Base-by-base conservation (phyloP, 1,140 invertebrate genomes). In the Microplitis mediator region DNA sequence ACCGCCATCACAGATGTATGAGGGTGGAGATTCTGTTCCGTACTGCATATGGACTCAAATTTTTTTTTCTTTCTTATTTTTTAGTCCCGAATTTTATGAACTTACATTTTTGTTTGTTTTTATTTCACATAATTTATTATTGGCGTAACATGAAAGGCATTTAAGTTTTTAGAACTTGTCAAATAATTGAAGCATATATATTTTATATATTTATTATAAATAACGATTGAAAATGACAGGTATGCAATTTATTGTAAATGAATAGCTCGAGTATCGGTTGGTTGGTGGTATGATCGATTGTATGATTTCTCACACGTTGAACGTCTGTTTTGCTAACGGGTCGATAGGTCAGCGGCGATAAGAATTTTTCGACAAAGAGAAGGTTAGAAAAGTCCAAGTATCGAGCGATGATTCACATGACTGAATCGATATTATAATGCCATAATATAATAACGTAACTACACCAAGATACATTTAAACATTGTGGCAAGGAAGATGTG, bases 1-100 rank as follows among this genome's bases (percentile, higher is more conserved):
- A 86, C 78, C 78, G 71, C 81, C 79, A 80, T 83, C 78, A 79
- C 75, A 65, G 79, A 78, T 74, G 72, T 67, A 77, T 60, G 78
- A 81, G 79, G 79, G 81, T 81, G 77, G 74, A 81, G 77, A 81
- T 81, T 86, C 51, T 71, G 71, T 68, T 56, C 64, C 32, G 51
- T 45, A 45, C 39, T 45, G 39, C 39, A 45, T 45, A 66, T 54
- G 32, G 13, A 13, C 34, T 36, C 39, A 23, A 8, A 23, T 3
- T 56, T 16, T 64, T 32, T 32, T 9, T 23, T 13, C 1, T 23
- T 11, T 5, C 31, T 63, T 36, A n/a, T n/a, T 52, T 58, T 36
- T 39, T 23, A 64, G 3, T 63, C 56, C 23, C 8, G 16, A 23
- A n/a, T 51, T 45, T 34, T 62, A 62, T 35, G 9, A 62, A 32